Base-by-base conservation (phyloP, 2,797 vertebrate species). In the Alcedo atthis region DNA sequence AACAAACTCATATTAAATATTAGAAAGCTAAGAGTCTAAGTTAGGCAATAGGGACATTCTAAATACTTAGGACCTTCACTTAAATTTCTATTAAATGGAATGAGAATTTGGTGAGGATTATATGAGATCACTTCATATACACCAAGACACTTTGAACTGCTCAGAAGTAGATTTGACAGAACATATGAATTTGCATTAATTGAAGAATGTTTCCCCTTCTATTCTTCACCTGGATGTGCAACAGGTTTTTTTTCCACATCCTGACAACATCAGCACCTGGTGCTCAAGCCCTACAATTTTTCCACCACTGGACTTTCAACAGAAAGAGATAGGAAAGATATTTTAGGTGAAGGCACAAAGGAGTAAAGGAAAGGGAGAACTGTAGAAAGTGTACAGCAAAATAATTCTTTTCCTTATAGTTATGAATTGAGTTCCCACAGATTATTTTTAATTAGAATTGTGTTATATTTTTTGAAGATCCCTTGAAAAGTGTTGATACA, bases 381-480 rank as follows among this genome's bases (percentile, higher is more conserved):
- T 37, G 2, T 92, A 67, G 87, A 77, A 91, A 92, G 21, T 46
- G 28, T 86, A 51, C 10, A 86, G 45, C 42, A 49, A 91, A 94
- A 76, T 46, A 51, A 30, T 71, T 77, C 1, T 64, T 92, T 95
- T 96, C 85, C 91, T 92, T 90, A 90, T 58, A 80, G 92, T 96
- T 92, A 59, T 71, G 25, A 70, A 92, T 81, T 28, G 74, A 59
- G 78, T 95, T 96, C 87, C 78, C 94, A 91, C 81, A 81, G 83
- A 26, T 73, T 80, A n/a, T 42, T 84, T 95, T 88, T 90, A 26
- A 30, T 78, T 28, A 61, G 57, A 93, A 53, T 86, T 80, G 55
- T 81, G 43, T 32, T 89, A 28, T 4, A 26, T 30, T 69, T 88
- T 89, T 53, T 85, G 26, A 94, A 85, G 46, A 43, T 54, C 25